Evolutionary conservation across 2,797 vertebrate genomes (phyloP), one percentile per base, ranked within the genome.

Genomic region (Acanthurus tractus): DNA sequence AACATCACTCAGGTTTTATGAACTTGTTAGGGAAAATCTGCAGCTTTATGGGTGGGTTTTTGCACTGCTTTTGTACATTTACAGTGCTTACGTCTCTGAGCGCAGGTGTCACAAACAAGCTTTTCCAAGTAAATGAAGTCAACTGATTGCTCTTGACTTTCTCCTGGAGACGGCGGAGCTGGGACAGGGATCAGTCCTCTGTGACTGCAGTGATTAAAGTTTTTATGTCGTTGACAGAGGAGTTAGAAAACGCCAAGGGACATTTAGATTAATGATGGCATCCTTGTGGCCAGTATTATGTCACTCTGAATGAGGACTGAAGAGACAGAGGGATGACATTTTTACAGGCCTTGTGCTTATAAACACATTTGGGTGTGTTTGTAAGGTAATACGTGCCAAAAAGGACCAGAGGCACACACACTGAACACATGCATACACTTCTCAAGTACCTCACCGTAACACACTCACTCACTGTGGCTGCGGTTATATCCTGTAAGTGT

Each of bases 51-150:
- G 85, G 86, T 84, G 25, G 79, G 78, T 63, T 89, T 88, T 72
- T 80, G 66, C 62, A 6, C 62, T 22, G 70, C 78, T 76, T 71
- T 86, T 45, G 74, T 88, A 52, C 80, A 83, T 86, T 83, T 75
- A 63, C 69, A 78, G 74, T 76, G 83, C 89, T 90, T 88, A 89
- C 73, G 79, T 93, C 85, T 91, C 86, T 77, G 7, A 63, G 81
- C 45, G 79, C 93, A 93, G 91, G 92, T 95, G 94, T 94, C 93
- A 94, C 89, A 83, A 87, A 92, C 80, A 86, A 79, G 72, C 85
- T 87, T 85, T 85, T 94, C 91, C 89, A 93, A 94, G 86, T 88
- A 81, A 86, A 92, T 91, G 83, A 93, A 94, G 90, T 91, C 87
- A 87, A 81, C 84, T 88, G 88, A 92, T 91, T 90, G 89, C 87